Evolutionary conservation across 2,888 invertebrate genomes (phyloP).

Genomic region (Dolichomitus sp.): DNA sequence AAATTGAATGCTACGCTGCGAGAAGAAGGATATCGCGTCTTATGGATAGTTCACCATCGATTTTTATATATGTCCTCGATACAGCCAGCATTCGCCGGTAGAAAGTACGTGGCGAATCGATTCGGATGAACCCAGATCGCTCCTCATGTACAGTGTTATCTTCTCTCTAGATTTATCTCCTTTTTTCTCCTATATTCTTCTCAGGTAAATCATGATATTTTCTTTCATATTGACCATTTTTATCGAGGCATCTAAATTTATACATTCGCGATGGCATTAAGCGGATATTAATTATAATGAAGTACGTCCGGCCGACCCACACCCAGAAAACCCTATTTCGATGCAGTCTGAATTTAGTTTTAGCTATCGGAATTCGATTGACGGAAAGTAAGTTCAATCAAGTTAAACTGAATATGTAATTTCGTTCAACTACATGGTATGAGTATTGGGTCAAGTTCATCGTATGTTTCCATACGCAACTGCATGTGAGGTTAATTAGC

Average conservation of each 20-base stretch:
- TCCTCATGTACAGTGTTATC: neutral
- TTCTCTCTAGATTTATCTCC: neutral
- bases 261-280: neutral
- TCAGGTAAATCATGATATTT: neutral
- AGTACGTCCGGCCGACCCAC: neutral
- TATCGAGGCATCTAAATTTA: neutral
- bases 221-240: neutral
- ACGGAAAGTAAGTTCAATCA: neutral
- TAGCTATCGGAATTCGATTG: neutral
- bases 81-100: neutral
- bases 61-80: constrained; percentile 7
- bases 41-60: constrained; percentile 16
- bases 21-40: neutral
- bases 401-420: too few species aligned
- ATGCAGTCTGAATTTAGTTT: neutral
- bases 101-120: constrained; percentile 1
- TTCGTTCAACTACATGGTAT: too few species aligned
- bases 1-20: constrained; percentile 5
- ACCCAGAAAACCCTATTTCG: neutral
- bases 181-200: neutral
- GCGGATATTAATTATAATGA: neutral
- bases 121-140: neutral
- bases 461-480: too few species aligned
- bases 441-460: too few species aligned
- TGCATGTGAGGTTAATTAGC: too few species aligned